These are phyloP conservation scores for Tangara arthus DNA, from an alignment of 2,797 vertebrate genomes.

Conservation along the genomic window DNA sequence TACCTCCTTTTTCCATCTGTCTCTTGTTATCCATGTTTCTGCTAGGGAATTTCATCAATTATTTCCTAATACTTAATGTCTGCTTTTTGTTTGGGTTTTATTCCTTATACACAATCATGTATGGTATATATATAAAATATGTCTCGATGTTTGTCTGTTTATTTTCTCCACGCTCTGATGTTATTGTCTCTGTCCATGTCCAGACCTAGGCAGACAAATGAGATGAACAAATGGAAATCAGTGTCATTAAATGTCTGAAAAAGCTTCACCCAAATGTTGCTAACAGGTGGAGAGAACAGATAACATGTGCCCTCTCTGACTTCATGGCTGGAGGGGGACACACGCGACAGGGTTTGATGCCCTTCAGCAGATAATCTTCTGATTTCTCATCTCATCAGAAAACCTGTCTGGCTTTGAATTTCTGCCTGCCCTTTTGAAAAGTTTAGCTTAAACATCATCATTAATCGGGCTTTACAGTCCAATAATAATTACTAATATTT, in stretches of 20 bases:
- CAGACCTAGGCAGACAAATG: conserved; percentile 1
- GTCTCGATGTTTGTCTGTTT: not conserved
- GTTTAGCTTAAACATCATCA: not conserved
- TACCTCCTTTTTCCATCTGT: not conserved
- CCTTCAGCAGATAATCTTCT: not conserved
- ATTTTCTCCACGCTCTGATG: not conserved
- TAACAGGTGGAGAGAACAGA: conserved; percentile 1
- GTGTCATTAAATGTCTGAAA: not conserved
- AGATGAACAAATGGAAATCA: conserved; percentile 3
- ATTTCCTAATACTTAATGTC: not conserved
- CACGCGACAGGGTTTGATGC: not conserved
- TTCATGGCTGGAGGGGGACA: not conserved
- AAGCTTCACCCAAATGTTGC: not conserved
- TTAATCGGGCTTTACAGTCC: not conserved
- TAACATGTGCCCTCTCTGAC: not conserved
- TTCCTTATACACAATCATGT: not conserved
- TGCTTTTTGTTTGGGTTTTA: not conserved
- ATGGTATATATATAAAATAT: not conserved
- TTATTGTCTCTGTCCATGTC: not conserved
- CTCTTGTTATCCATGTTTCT: not conserved
- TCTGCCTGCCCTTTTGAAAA: not conserved
- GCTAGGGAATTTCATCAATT: not conserved
- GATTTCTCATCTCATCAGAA: conserved; percentile 2
- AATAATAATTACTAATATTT: not conserved
- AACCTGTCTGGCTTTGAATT: not conserved